phyloP scores from a whole-genome alignment of 2,888 invertebrate genomes.

The Meiosimyza decipiens region DNA sequence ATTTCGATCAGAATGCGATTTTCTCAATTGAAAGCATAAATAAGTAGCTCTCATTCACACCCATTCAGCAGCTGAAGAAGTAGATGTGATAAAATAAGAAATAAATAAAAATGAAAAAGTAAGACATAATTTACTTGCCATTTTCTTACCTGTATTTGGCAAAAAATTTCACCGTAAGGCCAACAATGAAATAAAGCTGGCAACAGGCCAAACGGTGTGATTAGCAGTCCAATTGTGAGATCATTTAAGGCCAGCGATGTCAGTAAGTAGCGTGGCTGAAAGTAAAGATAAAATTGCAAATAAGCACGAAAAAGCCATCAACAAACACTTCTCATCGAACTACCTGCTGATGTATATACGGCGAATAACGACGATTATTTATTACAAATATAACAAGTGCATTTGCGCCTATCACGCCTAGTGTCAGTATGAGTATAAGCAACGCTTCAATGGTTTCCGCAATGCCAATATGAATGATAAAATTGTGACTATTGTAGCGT shows the following conservation, averaged over 20 bases:
- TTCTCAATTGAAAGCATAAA: no score
- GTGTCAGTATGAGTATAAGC: slow-evolving; percentile 79
- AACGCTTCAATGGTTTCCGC: slow-evolving; percentile 82
- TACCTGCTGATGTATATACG: slow-evolving; percentile 90
- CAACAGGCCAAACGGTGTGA: slow-evolving; percentile 86
- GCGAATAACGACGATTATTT: slow-evolving; percentile 84
- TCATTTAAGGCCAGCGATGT: slow-evolving; percentile 90
- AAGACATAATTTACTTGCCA: neutral
- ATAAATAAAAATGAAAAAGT: no score
- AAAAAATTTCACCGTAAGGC: slow-evolving; percentile 91
- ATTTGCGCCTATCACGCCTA: slow-evolving; percentile 84
- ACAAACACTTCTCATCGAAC: slow-evolving; percentile 44
- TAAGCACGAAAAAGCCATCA: neutral
- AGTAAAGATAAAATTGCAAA: slow-evolving; percentile 39
- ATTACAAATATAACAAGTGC: slow-evolving; percentile 83
- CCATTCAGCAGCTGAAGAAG: no score
- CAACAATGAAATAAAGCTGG: slow-evolving; percentile 89
- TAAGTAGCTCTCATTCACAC: no score
- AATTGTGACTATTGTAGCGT: slow-evolving; percentile 73
- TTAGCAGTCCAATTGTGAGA: slow-evolving; percentile 85
- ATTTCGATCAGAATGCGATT: no score
- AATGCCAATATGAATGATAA: slow-evolving; percentile 74
- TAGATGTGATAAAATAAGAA: no score
- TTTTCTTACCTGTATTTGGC: slow-evolving; percentile 84
- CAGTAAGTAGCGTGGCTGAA: slow-evolving; percentile 85